Evolutionary conservation across 2,797 vertebrate species (phyloP).

Genomic region (Phrynocephalus forsythii): DNA sequence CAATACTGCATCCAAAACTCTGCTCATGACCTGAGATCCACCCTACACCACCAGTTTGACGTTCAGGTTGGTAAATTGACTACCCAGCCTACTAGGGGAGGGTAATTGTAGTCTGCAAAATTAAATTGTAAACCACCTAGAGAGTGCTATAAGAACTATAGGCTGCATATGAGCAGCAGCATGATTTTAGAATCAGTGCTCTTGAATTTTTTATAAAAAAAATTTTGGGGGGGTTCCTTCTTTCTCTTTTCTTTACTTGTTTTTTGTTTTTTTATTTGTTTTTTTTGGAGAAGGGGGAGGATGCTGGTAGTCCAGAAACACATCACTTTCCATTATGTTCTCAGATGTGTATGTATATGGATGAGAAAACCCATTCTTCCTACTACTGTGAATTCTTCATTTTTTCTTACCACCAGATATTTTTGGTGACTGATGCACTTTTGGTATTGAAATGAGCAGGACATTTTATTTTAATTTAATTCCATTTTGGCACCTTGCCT

Average conservation of each 20-base stretch:
- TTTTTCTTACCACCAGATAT: neutral
- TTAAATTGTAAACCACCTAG: too few relatives aligned
- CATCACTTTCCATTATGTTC: neutral
- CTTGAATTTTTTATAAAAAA: neutral
- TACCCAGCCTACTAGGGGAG: too few relatives aligned
- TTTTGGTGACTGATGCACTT: neutral
- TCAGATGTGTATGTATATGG: neutral
- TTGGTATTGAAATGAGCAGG: neutral
- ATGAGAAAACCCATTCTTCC: neutral
- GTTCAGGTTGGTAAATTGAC: too few relatives aligned
- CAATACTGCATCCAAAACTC: too few relatives aligned
- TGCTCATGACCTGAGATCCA: too few relatives aligned
- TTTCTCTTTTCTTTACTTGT: neutral
- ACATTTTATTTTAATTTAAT: neutral
- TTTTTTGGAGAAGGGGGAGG: too few relatives aligned
- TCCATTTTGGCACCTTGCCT: neutral
- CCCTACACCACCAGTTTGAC: too few relatives aligned
- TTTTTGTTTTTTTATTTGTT: neutral
- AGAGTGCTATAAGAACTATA: too few relatives aligned
- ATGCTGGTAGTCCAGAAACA: neutral
- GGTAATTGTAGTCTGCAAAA: too few relatives aligned
- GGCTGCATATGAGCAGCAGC: too few relatives aligned
- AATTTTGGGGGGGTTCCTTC: rapidly evolving
- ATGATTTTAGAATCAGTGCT: neutral
- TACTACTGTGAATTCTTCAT: neutral